phyloP scores from a whole-genome alignment of 2,113 vertebrate genomes.

The Saiga tatarica region DNA sequence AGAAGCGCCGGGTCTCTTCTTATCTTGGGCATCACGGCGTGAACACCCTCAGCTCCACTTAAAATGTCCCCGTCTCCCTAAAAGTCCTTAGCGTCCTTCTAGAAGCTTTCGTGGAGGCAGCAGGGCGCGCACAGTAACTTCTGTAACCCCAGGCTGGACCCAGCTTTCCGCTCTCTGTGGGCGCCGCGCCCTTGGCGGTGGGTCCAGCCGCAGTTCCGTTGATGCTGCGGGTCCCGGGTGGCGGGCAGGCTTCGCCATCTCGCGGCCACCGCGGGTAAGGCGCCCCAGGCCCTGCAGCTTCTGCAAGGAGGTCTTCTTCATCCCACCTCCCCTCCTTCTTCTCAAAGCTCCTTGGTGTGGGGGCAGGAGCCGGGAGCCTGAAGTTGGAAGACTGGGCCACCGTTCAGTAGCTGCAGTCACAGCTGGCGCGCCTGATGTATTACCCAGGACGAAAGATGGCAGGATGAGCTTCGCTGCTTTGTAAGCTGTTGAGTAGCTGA shows the following conservation, averaged over 20 bases:
- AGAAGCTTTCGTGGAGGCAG: not conserved
- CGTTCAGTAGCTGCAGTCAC: not conserved
- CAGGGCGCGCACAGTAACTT: not conserved
- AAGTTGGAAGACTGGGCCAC: too few relatives aligned
- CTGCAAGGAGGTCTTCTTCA: not conserved
- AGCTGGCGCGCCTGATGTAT: not conserved
- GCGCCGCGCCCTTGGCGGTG: not conserved
- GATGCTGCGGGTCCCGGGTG: fast-evolving
- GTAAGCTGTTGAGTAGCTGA: not conserved
- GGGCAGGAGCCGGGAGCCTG: not conserved
- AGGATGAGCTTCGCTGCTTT: not conserved
- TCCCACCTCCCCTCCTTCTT: not conserved
- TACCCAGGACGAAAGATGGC: not conserved
- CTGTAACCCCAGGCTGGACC: not conserved
- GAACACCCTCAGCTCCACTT: not conserved
- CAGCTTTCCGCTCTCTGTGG: fast-evolving
- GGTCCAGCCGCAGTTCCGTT: fast-evolving
- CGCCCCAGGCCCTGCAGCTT: not conserved
- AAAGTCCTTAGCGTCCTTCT: not conserved
- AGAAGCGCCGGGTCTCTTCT: not conserved
- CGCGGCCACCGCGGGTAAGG: constrained; percentile 18
- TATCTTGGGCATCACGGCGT: not conserved
- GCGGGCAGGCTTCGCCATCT: constrained; percentile 68
- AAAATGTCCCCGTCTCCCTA: not conserved
- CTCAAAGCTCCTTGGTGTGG: not conserved